Conservation (phyloP, 2,888 invertebrate species). For the Hypena proboscidalis region DNA sequence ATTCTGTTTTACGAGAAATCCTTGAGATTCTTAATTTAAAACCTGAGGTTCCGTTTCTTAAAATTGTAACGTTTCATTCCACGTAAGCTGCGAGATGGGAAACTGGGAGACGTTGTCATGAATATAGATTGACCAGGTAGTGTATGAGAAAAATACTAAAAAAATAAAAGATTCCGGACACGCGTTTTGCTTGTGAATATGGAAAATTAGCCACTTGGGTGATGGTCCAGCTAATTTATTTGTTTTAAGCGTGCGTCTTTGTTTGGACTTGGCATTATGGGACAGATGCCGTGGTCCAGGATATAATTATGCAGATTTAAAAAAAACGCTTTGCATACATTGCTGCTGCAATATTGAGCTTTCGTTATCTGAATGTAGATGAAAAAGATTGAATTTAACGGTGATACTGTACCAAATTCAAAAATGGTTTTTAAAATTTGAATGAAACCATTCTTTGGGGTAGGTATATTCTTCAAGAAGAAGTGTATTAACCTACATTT, state of each 20-base stretch:
- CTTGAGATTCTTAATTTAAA: conserved; percentile 72
- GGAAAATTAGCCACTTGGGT: conserved; percentile 55
- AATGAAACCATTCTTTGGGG: no score
- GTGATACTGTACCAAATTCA: no score
- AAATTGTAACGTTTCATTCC: conserved; percentile 64
- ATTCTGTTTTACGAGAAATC: conserved; percentile 59
- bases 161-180: conserved; percentile 52
- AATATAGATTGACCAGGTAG: conserved; percentile 64
- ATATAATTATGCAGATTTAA: no score
- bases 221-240: conserved; percentile 21
- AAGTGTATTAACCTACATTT: no score
- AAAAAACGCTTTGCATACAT: no score
- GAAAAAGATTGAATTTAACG: no score
- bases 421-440: no score
- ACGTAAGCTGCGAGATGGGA: conserved; percentile 63
- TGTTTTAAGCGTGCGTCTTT: conserved; percentile 1
- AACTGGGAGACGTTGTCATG: conserved; percentile 48
- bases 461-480: no score
- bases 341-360: no score
- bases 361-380: no score
- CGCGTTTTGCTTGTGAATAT: conserved; percentile 39
- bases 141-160: conserved; percentile 69
- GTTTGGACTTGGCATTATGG: not conserved
- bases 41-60: conserved; percentile 63
- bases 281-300: no score